Percentiles rank a stretch among this genome's conserved stretches.
These are phyloP conservation scores for Echeneis naucrates DNA, from an alignment of 2,797 vertebrate species.

Conservation along the genomic window DNA sequence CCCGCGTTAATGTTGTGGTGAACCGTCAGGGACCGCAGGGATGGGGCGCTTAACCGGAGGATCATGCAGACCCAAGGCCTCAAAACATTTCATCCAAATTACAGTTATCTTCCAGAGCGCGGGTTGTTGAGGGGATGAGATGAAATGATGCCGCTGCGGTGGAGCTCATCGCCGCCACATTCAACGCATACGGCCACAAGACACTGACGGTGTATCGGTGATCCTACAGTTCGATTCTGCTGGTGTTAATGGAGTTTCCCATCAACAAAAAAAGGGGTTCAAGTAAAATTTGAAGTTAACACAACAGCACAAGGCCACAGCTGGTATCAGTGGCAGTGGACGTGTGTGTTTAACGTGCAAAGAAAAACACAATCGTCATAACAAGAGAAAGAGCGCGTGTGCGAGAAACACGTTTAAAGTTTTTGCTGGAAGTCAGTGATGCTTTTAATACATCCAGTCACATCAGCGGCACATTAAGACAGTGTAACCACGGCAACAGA, in stretches of 20 bases:
- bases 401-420: conserved; percentile 46
- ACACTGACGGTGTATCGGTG: neutral
- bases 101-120: conserved; percentile 62
- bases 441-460: conserved; percentile 72
- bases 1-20: conserved; percentile 59
- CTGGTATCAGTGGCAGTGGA: conserved; percentile 29
- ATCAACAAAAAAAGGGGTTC: neutral
- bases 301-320: neutral
- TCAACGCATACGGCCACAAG: conserved; percentile 13
- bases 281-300: neutral
- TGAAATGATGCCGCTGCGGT: conserved; percentile 56
- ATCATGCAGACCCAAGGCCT: conserved; percentile 48
- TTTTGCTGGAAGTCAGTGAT: conserved; percentile 58
- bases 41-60: neutral
- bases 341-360: conserved; percentile 40
- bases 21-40: conserved; percentile 26
- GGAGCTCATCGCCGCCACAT: conserved; percentile 46
- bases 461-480: conserved; percentile 78
- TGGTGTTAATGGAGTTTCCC: conserved; percentile 4
- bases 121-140: conserved; percentile 58
- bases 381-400: neutral
- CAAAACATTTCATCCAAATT: conserved; percentile 67
- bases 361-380: conserved; percentile 30
- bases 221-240: conserved; percentile 4
- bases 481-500: conserved; percentile 81